Evolutionary conservation across 2,113 vertebrate species (phyloP).

Genomic region (Trachemys scripta): DNA sequence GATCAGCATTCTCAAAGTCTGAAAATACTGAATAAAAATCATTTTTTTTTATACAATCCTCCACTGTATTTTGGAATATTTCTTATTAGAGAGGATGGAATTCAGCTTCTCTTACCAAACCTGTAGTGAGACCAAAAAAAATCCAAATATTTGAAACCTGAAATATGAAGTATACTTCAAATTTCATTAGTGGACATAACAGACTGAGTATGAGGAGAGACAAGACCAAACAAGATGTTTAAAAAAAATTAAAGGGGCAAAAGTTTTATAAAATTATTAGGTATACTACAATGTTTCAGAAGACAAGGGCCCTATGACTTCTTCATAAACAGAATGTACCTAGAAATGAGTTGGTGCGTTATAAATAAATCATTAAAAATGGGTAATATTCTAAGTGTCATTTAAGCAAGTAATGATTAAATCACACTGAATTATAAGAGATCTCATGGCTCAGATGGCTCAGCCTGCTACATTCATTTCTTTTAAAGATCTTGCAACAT

Average conservation of each 20-base stretch:
- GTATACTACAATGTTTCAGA: not conserved
- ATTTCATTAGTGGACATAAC: not conserved
- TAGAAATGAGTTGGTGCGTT: not conserved
- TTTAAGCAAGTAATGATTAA: not conserved
- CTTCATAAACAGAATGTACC: not conserved
- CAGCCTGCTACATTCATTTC: not conserved
- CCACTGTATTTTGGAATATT: not conserved
- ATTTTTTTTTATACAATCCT: not conserved
- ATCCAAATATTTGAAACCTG: not conserved
- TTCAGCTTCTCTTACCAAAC: conserved; percentile 1
- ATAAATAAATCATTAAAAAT: not conserved
- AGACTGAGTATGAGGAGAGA: not conserved
- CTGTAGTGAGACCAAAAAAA: not conserved
- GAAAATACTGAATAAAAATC: not conserved
- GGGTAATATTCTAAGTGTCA: not conserved
- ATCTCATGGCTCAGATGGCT: not conserved
- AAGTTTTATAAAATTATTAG: not conserved
- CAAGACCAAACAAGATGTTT: not conserved
- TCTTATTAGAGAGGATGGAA: not conserved
- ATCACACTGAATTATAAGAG: not conserved
- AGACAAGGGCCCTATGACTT: not conserved
- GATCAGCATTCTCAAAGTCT: not conserved
- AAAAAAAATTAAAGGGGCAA: not conserved
- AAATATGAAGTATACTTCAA: conserved; percentile 5
- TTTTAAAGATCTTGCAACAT: not conserved